Conservation (phyloP, 1,140 invertebrate species). For the Zaprionus tsacasi region DNA sequence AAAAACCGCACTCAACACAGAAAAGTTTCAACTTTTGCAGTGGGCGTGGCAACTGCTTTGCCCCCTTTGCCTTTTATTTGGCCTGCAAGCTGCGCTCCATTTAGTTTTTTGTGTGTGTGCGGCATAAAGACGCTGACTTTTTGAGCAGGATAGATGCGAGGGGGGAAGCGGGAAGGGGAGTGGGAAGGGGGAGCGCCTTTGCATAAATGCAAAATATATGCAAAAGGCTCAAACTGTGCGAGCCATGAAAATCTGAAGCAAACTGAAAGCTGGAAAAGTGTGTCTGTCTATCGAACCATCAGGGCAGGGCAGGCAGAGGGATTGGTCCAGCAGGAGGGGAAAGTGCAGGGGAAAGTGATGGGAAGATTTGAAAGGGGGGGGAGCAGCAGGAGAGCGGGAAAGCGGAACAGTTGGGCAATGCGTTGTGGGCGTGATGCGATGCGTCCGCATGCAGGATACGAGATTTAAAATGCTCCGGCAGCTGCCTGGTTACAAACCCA, state of each 20-base stretch:
- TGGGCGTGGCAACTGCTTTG: constrained; percentile 43
- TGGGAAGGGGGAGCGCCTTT: constrained; percentile 30
- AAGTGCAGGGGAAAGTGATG: too few species aligned
- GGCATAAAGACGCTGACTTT: constrained; percentile 7
- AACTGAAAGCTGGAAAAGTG: constrained; percentile 34
- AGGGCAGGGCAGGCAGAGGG: constrained; percentile 1
- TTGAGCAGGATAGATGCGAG: background rate
- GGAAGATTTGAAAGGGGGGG: too few species aligned
- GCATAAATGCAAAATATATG: constrained; percentile 77
- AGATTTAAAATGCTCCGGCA: constrained; percentile 56
- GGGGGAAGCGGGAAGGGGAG: background rate
- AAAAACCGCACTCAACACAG: constrained; percentile 69
- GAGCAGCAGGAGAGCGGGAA: too few species aligned
- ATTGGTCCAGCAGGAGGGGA: background rate
- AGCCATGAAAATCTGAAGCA: constrained; percentile 52
- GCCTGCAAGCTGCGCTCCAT: constrained; percentile 52
- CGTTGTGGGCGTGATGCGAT: constrained; percentile 26
- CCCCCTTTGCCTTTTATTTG: constrained; percentile 26
- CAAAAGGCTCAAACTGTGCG: constrained; percentile 68
- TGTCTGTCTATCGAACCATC: constrained; percentile 26
- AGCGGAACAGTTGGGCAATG: background rate
- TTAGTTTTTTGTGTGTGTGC: constrained; percentile 55
- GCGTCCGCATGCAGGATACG: constrained; percentile 59
- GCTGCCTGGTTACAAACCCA: constrained; percentile 43
- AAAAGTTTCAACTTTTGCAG: constrained; percentile 60